Evolutionary conservation across 2,797 vertebrate genomes (phyloP).

Genomic region (Falco concolor): DNA sequence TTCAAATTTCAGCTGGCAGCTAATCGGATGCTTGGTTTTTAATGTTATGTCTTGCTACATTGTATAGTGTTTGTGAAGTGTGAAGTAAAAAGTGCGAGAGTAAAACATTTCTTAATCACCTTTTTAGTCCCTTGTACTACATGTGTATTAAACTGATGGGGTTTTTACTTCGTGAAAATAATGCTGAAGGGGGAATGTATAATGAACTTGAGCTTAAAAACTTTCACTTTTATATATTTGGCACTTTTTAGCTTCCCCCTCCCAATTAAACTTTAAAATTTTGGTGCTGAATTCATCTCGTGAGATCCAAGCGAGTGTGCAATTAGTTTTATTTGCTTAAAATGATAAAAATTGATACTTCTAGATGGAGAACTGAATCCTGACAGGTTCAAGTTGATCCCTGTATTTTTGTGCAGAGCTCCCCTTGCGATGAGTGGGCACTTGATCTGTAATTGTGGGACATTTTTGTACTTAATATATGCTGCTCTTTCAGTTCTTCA

Average conservation of each 20-base stretch:
- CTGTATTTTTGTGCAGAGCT: background rate
- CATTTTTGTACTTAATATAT: fast-evolving
- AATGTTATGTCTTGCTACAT: fast-evolving
- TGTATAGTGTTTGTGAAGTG: background rate
- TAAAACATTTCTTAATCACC: background rate
- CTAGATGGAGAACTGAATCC: fast-evolving
- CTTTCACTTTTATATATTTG: background rate
- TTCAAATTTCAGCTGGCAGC: background rate
- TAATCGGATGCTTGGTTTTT: background rate
- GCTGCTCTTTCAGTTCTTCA: background rate
- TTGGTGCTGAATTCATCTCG: background rate
- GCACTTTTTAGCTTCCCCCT: too few species aligned
- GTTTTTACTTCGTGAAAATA: background rate
- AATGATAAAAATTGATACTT: fast-evolving
- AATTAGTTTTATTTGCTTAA: background rate
- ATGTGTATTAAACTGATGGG: background rate
- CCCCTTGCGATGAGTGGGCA: background rate
- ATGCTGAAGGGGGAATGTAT: background rate
- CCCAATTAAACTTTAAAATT: background rate
- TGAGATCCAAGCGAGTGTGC: background rate
- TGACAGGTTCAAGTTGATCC: too few species aligned
- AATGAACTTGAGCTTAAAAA: background rate
- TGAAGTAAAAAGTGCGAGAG: background rate
- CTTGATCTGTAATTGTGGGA: fast-evolving
- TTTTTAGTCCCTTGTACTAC: background rate